Base-by-base conservation (phyloP, 2,113 vertebrate species). In the Urocitellus parryii region DNA sequence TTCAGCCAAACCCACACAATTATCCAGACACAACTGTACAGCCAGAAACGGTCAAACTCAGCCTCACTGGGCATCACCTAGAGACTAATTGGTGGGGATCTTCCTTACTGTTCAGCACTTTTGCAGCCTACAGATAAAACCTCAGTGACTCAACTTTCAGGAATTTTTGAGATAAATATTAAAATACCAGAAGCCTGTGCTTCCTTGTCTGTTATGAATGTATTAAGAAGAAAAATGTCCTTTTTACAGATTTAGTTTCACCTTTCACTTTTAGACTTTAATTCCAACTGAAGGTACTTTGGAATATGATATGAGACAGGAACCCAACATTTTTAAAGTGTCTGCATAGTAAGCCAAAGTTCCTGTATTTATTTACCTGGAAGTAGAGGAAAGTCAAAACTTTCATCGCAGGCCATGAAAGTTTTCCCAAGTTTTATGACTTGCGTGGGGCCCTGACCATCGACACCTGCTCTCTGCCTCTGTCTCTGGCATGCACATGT, bases 241-340 rank as follows among this genome's bases (percentile, higher is more conserved):
- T 68, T 45, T 34, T 65, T 22, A 39, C 17, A 32, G 22, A 39
- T 68, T 51, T 67, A 42, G 56, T 79, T 78, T 63, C 45, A 17
- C 61, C 76, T 86, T 81, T 89, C 61, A 89, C 29, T 56, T 51
- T 76, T 56, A 18, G 10, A 13, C 87, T 87, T 90, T 61, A 82
- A 70, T 77, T 92, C 61, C 22, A 37, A 45, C 45, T 82, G 29
- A 8, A 67, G 11, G 45, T 82, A 39, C 51, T 80, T 92, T 85
- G 56, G 42, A 85, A 45, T 34, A 70, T 82, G 51, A n/a, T 27
- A 8, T 58, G 37, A 70, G 16, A 32, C 8, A 72, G 53, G 39
- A 37, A 53, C 5, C 2, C 56, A 65, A 16, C 3, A 3, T 39
- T 51, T 65, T 34, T 48, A 12, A 67, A n/a, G n/a, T 82, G 1